Evolutionary conservation across 2,888 invertebrate species (phyloP).

Genomic region (Micoletzkya japonica): DNA sequence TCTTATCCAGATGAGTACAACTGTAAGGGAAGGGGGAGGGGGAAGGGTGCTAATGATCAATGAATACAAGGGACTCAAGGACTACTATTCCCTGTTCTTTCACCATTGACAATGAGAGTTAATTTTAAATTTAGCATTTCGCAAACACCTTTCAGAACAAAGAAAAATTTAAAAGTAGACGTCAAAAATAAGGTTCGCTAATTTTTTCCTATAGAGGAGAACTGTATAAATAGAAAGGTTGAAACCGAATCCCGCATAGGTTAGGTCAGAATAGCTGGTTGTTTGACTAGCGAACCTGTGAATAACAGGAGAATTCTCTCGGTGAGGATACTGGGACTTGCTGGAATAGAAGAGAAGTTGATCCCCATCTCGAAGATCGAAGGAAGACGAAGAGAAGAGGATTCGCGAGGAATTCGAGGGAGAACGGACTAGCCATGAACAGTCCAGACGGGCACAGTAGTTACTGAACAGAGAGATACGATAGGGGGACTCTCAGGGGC

Average conservation of each 20-base stretch:
- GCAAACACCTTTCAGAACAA: background rate
- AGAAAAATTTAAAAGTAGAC: too few species aligned
- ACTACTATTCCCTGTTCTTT: background rate
- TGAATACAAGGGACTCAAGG: background rate
- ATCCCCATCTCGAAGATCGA: slow-evolving; percentile 20
- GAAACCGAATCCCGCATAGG: too few species aligned
- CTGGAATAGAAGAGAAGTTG: slow-evolving; percentile 22
- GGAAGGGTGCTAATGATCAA: too few species aligned
- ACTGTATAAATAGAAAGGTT: too few species aligned
- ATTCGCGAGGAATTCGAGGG: background rate
- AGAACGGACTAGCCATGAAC: slow-evolving; percentile 11
- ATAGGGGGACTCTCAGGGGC: too few species aligned
- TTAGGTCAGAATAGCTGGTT: background rate
- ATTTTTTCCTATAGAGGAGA: too few species aligned
- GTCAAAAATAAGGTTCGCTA: too few species aligned
- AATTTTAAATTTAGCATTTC: background rate
- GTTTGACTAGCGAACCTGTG: background rate
- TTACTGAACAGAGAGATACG: too few species aligned
- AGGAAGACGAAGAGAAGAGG: slow-evolving; percentile 21
- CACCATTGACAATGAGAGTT: background rate
- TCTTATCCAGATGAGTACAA: background rate
- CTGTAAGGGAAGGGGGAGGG: too few species aligned
- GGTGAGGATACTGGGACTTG: slow-evolving; percentile 4
- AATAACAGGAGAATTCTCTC: background rate
- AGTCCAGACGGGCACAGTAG: slow-evolving; percentile 21